Conservation (phyloP, 64 coral and sea anemone species). For the Porites australiensis region DNA sequence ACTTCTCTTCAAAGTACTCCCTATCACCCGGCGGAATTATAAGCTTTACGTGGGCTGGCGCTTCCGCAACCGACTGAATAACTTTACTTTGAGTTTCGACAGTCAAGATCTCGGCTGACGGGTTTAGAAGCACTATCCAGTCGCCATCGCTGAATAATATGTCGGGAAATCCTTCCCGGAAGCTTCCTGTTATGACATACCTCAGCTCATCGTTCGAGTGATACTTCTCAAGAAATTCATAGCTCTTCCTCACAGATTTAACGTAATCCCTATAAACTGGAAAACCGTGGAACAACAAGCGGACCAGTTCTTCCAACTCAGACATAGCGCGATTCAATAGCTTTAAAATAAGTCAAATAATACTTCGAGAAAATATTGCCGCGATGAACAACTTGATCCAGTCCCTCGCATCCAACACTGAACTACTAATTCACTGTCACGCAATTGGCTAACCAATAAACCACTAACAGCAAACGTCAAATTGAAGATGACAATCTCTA, state of each 20-base stretch:
- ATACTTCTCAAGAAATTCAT: neutral
- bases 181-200: neutral
- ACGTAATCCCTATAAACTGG: neutral
- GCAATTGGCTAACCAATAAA: too few relatives aligned
- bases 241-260: neutral
- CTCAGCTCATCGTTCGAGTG: neutral
- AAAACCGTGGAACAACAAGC: neutral
- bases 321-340: neutral
- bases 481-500: too few relatives aligned
- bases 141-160: neutral
- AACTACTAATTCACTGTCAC: too few relatives aligned
- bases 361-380: too few relatives aligned
- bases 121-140: neutral
- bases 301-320: neutral
- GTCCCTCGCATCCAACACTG: too few relatives aligned
- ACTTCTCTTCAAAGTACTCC: neutral
- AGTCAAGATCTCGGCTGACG: neutral
- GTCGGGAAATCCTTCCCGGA: constrained; percentile 6
- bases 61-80: neutral
- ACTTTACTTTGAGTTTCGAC: neutral
- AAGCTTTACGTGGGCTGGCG: constrained; percentile 23
- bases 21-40: neutral
- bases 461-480: too few relatives aligned
- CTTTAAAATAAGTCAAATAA: too few relatives aligned
- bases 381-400: too few relatives aligned